Evolutionary conservation across 2,797 vertebrate genomes (phyloP).

Genomic region (Aphelocoma californica): DNA sequence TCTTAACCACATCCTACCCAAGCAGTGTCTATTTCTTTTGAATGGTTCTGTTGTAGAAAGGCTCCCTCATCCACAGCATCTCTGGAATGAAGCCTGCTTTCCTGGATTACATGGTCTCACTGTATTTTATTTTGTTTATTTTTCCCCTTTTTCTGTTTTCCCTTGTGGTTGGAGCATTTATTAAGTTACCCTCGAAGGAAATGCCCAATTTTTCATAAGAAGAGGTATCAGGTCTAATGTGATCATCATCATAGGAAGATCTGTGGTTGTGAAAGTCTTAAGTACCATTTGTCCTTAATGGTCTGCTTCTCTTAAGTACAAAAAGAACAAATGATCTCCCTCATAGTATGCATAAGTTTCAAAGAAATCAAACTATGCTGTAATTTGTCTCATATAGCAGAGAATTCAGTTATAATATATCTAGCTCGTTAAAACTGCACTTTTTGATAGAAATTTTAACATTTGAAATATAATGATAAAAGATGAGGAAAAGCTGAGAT

Average conservation of each 20-base stretch:
- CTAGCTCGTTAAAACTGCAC: neutral
- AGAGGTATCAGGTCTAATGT: neutral
- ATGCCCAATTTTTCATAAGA: neutral
- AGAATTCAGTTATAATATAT: neutral
- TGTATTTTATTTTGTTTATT: neutral
- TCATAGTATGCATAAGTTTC: neutral
- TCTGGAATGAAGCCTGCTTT: neutral
- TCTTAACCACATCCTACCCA: fast-evolving
- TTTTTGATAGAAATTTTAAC: neutral
- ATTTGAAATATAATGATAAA: neutral
- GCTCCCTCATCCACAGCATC: neutral
- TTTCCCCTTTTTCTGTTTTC: neutral
- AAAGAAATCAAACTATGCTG: neutral
- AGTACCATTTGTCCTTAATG: neutral
- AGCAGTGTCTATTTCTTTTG: neutral
- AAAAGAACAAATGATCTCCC: neutral
- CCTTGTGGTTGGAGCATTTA: neutral
- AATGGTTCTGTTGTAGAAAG: neutral
- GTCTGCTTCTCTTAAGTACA: neutral
- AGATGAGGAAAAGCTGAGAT: neutral
- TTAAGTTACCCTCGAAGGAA: neutral
- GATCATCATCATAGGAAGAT: neutral
- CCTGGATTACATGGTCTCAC: neutral
- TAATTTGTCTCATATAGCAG: neutral
- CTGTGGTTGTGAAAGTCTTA: neutral